These are phyloP conservation scores for Aricia agestis DNA, from an alignment of 1,140 invertebrate species.

Conservation along the genomic window DNA sequence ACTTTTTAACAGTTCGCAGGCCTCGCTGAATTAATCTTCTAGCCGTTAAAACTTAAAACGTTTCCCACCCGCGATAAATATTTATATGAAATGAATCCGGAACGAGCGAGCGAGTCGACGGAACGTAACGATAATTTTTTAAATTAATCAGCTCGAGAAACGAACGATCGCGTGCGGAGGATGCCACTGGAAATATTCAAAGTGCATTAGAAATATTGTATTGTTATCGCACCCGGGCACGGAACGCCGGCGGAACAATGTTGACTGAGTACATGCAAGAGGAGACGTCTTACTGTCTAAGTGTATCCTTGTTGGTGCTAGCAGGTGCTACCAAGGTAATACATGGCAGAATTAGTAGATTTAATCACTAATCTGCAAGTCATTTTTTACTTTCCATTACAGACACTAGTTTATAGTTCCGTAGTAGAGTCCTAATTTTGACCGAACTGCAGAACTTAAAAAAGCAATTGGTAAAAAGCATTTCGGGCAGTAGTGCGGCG, in stretches of 20 bases:
- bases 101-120: slow-evolving; percentile 19
- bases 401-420: no score
- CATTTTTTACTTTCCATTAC: no score
- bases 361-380: no score
- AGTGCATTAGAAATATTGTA: slow-evolving; percentile 21
- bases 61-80: slow-evolving; percentile 22
- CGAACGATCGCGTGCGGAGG: slow-evolving; percentile 25
- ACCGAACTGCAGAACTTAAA: not conserved
- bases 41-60: slow-evolving; percentile 14
- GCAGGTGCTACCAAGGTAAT: no score
- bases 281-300: not conserved
- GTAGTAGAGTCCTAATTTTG: not conserved
- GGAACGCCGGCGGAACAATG: not conserved
- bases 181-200: slow-evolving; percentile 17
- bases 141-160: slow-evolving; percentile 25
- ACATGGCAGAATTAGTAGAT: no score
- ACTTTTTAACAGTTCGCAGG: not conserved
- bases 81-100: slow-evolving; percentile 24
- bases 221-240: not conserved
- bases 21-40: not conserved
- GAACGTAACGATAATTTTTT: slow-evolving; percentile 24
- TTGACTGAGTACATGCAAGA: not conserved
- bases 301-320: no score
- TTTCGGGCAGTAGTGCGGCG: not conserved
- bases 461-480: not conserved